Conservation (phyloP, 2,888 invertebrate species). For the Ennomos quercinarius region DNA sequence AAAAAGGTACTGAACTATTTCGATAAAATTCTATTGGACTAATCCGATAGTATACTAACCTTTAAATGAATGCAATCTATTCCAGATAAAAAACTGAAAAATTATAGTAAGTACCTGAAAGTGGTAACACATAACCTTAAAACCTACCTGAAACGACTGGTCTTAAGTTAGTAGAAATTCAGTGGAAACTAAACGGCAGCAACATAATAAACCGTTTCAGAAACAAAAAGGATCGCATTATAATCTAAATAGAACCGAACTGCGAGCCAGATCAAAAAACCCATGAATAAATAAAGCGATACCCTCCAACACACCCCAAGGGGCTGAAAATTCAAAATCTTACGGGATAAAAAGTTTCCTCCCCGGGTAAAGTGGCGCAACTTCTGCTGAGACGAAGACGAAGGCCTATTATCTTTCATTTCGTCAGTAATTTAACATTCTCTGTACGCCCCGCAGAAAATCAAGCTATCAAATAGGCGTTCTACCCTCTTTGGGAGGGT, state of each 20-base stretch:
- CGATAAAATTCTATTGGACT: no score
- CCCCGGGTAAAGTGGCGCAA: slow-evolving; percentile 64
- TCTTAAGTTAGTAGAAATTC: no score
- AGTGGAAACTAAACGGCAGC: slow-evolving; percentile 24
- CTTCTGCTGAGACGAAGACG: slow-evolving; percentile 62
- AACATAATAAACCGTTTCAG: slow-evolving; percentile 32
- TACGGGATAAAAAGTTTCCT: slow-evolving; percentile 60
- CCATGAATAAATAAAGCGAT: slow-evolving; percentile 80
- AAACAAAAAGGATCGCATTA: slow-evolving; percentile 41
- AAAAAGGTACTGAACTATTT: no score
- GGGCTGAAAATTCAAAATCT: slow-evolving; percentile 61
- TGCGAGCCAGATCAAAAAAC: slow-evolving; percentile 58
- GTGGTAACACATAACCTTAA: no score
- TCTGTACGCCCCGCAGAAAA: slow-evolving; percentile 72
- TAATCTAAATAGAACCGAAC: slow-evolving; percentile 54
- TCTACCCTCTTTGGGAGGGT: slow-evolving; percentile 71
- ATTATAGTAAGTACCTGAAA: no score
- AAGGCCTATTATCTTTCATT: slow-evolving; percentile 84
- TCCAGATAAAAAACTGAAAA: no score
- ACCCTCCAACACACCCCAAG: slow-evolving; percentile 57
- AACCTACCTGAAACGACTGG: no score
- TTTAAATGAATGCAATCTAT: no score
- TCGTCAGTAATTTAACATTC: slow-evolving; percentile 84
- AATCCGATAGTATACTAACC: no score
- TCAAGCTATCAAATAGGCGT: slow-evolving; percentile 82